phyloP scores from a whole-genome alignment of 2,113 vertebrate species.

The Butorides virescens region DNA sequence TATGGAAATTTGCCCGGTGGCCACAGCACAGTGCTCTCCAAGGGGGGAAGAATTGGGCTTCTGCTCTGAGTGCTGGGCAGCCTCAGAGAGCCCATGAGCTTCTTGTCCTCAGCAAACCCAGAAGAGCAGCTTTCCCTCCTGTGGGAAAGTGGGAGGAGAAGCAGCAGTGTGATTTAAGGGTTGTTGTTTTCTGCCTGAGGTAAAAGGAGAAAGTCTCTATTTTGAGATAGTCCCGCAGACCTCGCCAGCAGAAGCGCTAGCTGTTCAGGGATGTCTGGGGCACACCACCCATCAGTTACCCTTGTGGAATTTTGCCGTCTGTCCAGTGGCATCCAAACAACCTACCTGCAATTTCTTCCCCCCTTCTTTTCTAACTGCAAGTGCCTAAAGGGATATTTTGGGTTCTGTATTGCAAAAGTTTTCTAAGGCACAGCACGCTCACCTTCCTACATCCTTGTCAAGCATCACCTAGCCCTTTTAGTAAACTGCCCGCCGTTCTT shows the following conservation, averaged over 20 bases:
- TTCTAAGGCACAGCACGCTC: conserved; percentile 26
- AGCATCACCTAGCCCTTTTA: conserved; percentile 29
- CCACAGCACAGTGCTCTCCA: not conserved
- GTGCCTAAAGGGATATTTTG: not conserved
- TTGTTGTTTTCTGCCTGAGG: not conserved
- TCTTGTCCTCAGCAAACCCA: not conserved
- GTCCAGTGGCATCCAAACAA: not conserved
- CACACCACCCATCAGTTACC: accelerated
- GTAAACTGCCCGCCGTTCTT: not conserved
- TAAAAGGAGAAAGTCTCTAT: not conserved
- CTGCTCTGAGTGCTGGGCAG: not conserved
- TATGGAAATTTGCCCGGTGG: not conserved
- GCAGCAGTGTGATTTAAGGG: not conserved
- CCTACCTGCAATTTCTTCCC: not conserved
- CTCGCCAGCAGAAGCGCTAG: not conserved
- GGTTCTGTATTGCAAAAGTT: not conserved
- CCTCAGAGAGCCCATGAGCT: not conserved
- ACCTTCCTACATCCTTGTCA: conserved; percentile 3
- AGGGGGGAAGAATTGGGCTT: not conserved
- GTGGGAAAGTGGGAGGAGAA: not conserved
- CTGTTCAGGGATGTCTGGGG: not conserved
- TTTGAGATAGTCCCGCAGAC: not conserved
- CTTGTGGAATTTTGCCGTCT: not conserved
- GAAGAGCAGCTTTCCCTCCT: not conserved
- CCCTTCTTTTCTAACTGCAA: not conserved